Percentiles rank a stretch among this genome's conserved stretches.
Conservation (phyloP, 2,113 vertebrate genomes). For the Chelonoidis abingdonii region DNA sequence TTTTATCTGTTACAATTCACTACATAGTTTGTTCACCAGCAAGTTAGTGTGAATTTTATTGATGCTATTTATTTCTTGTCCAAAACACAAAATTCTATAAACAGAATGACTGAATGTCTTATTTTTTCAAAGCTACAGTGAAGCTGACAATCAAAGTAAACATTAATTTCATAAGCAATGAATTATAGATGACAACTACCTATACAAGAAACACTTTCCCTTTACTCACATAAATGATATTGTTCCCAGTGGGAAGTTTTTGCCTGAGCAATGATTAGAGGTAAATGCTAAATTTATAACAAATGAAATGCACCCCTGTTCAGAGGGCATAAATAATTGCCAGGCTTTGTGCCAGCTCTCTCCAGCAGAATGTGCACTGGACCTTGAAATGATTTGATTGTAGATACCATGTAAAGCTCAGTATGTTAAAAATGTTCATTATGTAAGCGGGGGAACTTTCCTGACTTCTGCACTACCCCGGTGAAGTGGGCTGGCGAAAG, state of each 20-base stretch:
- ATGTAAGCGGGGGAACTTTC: too few species aligned
- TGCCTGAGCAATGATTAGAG: neutral
- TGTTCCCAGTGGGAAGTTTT: conserved; percentile 20
- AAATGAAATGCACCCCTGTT: neutral
- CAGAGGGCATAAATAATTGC: neutral
- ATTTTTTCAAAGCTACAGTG: conserved; percentile 33
- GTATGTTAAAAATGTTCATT: neutral
- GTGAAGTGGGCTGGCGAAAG: too few species aligned
- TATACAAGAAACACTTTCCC: conserved; percentile 25
- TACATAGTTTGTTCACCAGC: neutral
- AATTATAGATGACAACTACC: conserved; percentile 36
- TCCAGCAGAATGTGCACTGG: neutral
- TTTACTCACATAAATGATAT: neutral
- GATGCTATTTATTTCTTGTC: conserved; percentile 33
- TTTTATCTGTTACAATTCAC: neutral
- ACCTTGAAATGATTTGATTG: neutral
- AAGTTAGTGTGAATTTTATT: conserved; percentile 45
- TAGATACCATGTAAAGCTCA: neutral
- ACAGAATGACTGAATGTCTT: conserved; percentile 34
- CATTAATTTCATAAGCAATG: conserved; percentile 42
- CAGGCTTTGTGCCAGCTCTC: neutral
- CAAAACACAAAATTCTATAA: conserved; percentile 45
- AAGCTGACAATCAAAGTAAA: conserved; percentile 48
- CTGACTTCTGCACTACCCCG: too few species aligned
- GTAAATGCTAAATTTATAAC: neutral